A percentile compares a stretch with the other conserved stretches of the same genome.
Evolutionary conservation across 53 echinoderm and acorn worm genomes (phyloP).

Genomic region (Hippasteria phrygiana): DNA sequence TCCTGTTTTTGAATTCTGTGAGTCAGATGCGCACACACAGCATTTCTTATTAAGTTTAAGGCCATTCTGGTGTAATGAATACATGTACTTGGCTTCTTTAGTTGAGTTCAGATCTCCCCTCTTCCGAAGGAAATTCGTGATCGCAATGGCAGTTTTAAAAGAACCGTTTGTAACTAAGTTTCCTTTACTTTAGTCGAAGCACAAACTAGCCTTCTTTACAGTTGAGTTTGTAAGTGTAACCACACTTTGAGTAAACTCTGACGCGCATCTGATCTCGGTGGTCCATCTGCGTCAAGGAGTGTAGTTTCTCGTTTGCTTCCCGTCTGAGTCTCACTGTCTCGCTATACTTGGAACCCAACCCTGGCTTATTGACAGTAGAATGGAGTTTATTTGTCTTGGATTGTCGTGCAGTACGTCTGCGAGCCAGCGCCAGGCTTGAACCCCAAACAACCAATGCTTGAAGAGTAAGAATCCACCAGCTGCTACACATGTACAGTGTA

Average conservation of each 20-base stretch:
- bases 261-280: background rate
- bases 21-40: no score
- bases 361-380: background rate
- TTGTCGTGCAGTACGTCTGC: background rate
- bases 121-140: background rate
- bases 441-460: background rate
- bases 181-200: no score
- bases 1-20: no score
- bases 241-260: background rate
- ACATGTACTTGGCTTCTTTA: no score
- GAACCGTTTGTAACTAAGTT: background rate
- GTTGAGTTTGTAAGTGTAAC: background rate
- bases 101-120: background rate
- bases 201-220: background rate
- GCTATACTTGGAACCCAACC: background rate
- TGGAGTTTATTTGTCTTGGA: background rate
- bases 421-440: background rate
- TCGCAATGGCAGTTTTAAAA: background rate
- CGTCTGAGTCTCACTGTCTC: background rate
- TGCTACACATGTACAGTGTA: no score
- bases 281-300: background rate
- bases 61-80: no score
- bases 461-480: background rate
- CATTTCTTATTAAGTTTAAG: no score
- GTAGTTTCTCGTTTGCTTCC: background rate